Base-by-base conservation (phyloP, 1,140 invertebrate species). In the Papilio polyxenes region DNA sequence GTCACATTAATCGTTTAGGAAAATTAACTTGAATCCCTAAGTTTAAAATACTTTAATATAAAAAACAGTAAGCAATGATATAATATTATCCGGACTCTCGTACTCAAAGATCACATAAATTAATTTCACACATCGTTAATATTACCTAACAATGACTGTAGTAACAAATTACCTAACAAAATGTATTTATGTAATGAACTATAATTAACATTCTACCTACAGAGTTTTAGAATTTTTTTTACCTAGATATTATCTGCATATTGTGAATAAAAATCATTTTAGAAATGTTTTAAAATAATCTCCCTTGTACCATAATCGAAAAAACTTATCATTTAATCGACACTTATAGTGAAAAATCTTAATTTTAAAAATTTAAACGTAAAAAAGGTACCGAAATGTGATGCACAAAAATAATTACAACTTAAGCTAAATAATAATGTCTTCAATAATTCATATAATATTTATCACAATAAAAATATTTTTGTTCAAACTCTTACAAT, bases 111-210 rank as follows among this genome's bases (percentile, higher is more conserved):
- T 91, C 89, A 93, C 89, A 90, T 90, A 90, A 91, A 90, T 84
- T 90, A 91, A 90, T 92, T 92, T 90, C 89, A 90, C 88, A 91
- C 87, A 89, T 90, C 85, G 85, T 90, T 89, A 89, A 88, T 88
- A 86, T 84, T 84, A 88, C 87, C 92, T 93, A 93, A 93, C 93
- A 92, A 91, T 89, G 87, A 92, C 84, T 87, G 85, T 84, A 80
- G 84, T 89, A 93, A 92, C 90, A 92, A 92, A 92, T 92, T 92
- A 86, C 82, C 91, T 93, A 92, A 89, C 86, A 88, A 92, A 89
- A 84, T 85, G 87, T 89, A 90, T 85, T 88, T 86, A 90, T 87
- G 87, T 88, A 84, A 88, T 86, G 84, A 89, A 85, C 89, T 93
- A 90, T 87, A 88, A 81, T 86, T 87, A 94, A 92, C 89, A 89